These are phyloP conservation scores for Phylloscopus collybita DNA, from an alignment of 2,797 vertebrate species.

Conservation along the genomic window DNA sequence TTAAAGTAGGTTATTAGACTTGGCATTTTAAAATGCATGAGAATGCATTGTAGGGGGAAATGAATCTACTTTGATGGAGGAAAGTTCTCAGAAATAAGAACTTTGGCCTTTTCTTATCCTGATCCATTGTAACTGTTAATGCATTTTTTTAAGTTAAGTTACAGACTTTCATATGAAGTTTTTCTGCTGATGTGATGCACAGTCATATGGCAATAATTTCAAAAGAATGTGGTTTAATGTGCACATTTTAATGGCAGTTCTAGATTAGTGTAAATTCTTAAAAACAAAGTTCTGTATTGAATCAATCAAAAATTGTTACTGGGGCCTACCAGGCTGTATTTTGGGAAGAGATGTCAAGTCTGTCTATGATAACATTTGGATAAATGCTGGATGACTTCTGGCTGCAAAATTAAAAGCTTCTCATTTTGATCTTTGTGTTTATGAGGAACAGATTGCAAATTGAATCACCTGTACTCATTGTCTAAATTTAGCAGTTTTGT, in stretches of 20 bases:
- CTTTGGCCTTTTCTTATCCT: not conserved
- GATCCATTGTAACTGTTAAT: not conserved
- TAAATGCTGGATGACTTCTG: not conserved
- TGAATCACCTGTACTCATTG: not conserved
- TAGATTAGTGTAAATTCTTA: not conserved
- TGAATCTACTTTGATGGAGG: not conserved
- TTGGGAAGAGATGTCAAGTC: not conserved
- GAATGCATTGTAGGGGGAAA: not conserved
- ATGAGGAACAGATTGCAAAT: not conserved
- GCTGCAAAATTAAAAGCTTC: not conserved
- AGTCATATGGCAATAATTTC: not conserved
- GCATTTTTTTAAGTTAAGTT: not conserved
- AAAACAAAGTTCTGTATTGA: not conserved
- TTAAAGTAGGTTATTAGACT: not conserved
- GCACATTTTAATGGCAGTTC: not conserved
- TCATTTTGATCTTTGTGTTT: not conserved
- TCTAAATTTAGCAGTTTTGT: not conserved
- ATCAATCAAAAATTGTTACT: not conserved
- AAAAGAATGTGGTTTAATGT: not conserved
- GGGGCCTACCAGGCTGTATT: not conserved
- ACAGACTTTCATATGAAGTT: not conserved
- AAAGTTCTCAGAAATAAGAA: not conserved
- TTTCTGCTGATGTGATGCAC: not conserved
- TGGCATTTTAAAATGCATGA: not conserved
- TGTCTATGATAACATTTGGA: not conserved